These are phyloP conservation scores for Hylaeus volcanicus DNA, from an alignment of 1,140 invertebrate species.

Conservation along the genomic window DNA sequence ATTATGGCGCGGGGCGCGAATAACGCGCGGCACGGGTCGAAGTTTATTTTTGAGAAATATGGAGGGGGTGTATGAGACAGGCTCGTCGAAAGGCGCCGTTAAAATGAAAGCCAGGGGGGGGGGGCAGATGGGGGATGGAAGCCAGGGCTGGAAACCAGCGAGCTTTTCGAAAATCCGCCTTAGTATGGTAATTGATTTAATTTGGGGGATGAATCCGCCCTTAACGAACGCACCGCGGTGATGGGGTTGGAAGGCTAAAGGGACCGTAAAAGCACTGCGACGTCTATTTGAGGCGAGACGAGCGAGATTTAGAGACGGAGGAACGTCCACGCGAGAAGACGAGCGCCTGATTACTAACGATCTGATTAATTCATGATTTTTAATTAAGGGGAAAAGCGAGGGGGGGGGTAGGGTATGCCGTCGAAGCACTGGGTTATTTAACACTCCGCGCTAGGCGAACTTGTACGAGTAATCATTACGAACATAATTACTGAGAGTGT, in stretches of 20 bases:
- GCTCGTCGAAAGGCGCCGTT: slow-evolving; percentile 62
- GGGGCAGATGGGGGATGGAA: slow-evolving; percentile 20
- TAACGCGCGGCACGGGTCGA: slow-evolving; percentile 22
- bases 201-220: slow-evolving; percentile 70
- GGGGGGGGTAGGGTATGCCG: not conserved
- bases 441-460: slow-evolving; percentile 31
- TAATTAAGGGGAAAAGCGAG: slow-evolving; percentile 64
- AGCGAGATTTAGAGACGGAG: slow-evolving; percentile 63
- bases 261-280: slow-evolving; percentile 68
- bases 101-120: slow-evolving; percentile 46
- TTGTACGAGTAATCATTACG: slow-evolving; percentile 43
- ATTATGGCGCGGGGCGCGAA: slow-evolving; percentile 6
- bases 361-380: slow-evolving; percentile 69
- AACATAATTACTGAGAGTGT: slow-evolving; percentile 34
- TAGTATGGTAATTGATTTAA: slow-evolving; percentile 71
- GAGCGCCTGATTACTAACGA: slow-evolving; percentile 69
- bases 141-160: slow-evolving; percentile 41
- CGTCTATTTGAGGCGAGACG: slow-evolving; percentile 68
- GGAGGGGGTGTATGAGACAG: slow-evolving; percentile 52
- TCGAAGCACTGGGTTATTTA: slow-evolving; percentile 55
- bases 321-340: slow-evolving; percentile 63
- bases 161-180: slow-evolving; percentile 70
- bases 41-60: slow-evolving; percentile 60
- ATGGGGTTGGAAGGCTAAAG: slow-evolving; percentile 69
- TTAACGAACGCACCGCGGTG: slow-evolving; percentile 67